Evolutionary conservation across 2,797 vertebrate species (phyloP), one percentile per base, ranked within the genome.

Genomic region (Philypnodon macrostomus): DNA sequence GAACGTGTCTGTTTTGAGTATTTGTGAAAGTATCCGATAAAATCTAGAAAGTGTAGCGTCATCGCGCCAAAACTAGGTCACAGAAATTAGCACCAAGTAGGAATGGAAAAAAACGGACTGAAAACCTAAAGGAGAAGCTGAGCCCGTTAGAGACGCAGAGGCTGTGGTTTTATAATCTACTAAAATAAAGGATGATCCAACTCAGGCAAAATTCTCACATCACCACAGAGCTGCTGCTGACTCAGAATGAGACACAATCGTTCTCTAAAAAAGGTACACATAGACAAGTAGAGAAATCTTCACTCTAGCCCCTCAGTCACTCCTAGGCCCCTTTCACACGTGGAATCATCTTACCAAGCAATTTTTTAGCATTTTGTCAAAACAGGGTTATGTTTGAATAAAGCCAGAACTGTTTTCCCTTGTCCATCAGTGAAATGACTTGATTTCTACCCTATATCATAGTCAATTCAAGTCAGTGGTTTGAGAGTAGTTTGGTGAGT

Each of bases 141-240:
- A n/a, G n/a, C n/a, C 8, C 1, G 29, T 16, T 13, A 44, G 7
- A 3, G 21, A 27, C n/a, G 5, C 36, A 64, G 26, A n/a, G 32
- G 5, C n/a, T 3, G 34, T 3, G 33, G 42, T 23, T n/a, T n/a
- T n/a, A n/a, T n/a, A n/a, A n/a, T n/a, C n/a, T n/a, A n/a, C n/a
- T n/a, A n/a, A n/a, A n/a, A n/a, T n/a, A n/a, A n/a, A n/a, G n/a
- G n/a, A n/a, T n/a, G 37, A 38, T 34, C 48, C 47, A 13, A 46
- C 38, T 3, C 5, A 9, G 47, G 33, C 36, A 34, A 42, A 32
- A 33, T 27, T 63, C 47, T 72, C 13, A 38, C 32, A 67, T 66
- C 64, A 63, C 24, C 55, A 50, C 39, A 60, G 56, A 40, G 45
- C 1, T 18, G 42, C 1, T 53, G 64, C 73, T 80, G 80, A 81